A percentile compares a stretch with the other conserved stretches of the same genome.
Evolutionary conservation across 64 coral and sea anemone species (phyloP).

Genomic region (Stichodactyla helianthus): DNA sequence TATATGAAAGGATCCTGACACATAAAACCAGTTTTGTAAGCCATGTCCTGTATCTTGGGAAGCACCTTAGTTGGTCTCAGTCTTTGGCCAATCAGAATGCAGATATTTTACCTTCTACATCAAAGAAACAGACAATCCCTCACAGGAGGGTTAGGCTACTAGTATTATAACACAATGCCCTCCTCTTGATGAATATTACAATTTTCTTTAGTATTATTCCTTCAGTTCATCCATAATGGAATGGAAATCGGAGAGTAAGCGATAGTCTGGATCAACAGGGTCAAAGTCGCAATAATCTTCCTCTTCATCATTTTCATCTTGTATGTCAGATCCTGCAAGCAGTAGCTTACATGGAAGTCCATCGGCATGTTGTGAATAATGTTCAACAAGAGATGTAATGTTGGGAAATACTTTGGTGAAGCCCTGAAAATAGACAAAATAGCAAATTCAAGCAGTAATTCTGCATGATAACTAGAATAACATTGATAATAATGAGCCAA

Average conservation of each 20-base stretch:
- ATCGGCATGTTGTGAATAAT: slow-evolving; percentile 62
- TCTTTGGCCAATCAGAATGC: too few species aligned
- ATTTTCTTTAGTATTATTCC: background rate
- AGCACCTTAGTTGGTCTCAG: too few species aligned
- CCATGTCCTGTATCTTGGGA: too few species aligned
- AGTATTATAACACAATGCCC: too few species aligned
- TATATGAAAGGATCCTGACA: too few species aligned
- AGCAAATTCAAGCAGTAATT: background rate
- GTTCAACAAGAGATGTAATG: slow-evolving; percentile 59
- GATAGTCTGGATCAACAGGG: slow-evolving; percentile 70
- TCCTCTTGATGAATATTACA: too few species aligned
- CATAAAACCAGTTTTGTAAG: too few species aligned
- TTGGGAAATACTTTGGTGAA: slow-evolving; percentile 64
- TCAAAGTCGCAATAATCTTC: slow-evolving; percentile 52
- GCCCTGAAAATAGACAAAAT: slow-evolving; percentile 47
- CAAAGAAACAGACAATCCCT: too few species aligned
- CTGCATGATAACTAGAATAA: too few species aligned
- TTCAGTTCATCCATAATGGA: slow-evolving; percentile 75
- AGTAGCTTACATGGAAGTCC: slow-evolving; percentile 68
- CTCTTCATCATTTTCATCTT: slow-evolving; percentile 72
- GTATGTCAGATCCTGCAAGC: slow-evolving; percentile 70
- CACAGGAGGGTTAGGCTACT: too few species aligned
- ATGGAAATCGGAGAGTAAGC: slow-evolving; percentile 68
- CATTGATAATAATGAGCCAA: too few species aligned
- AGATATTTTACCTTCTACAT: too few species aligned